phyloP scores from a whole-genome alignment of 2,113 vertebrate species.

The Dicerorhinus sumatrensis region DNA sequence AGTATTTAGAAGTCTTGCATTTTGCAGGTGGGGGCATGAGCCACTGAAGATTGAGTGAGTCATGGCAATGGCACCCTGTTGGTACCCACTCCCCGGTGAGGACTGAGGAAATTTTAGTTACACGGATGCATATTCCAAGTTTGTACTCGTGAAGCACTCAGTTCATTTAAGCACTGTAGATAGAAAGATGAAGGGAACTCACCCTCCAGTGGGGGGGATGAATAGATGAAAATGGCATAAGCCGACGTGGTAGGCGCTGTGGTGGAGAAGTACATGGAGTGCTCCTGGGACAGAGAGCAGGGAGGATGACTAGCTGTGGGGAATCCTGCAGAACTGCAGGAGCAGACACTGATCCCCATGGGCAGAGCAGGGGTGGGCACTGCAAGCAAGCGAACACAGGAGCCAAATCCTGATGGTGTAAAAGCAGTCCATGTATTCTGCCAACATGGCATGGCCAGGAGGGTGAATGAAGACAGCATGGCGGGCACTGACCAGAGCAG shows the following conservation, averaged over 20 bases:
- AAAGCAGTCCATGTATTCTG: background rate
- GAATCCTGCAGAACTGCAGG: background rate
- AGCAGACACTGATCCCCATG: background rate
- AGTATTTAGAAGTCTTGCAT: background rate
- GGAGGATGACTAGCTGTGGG: too few species aligned
- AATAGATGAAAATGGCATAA: too few species aligned
- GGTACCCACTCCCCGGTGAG: background rate
- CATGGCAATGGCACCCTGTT: too few species aligned
- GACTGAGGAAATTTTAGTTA: background rate
- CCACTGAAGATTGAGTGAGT: background rate
- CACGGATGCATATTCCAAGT: too few species aligned
- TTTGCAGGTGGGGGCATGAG: background rate
- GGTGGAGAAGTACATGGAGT: accelerated
- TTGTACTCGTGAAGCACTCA: background rate
- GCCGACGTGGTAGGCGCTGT: accelerated
- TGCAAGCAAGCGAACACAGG: background rate
- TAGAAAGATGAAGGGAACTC: too few species aligned
- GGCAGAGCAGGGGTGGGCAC: background rate
- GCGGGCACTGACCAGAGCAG: background rate
- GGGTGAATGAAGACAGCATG: background rate
- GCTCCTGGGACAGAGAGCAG: accelerated
- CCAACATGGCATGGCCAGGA: background rate
- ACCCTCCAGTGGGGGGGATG: accelerated
- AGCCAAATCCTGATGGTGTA: too few species aligned
- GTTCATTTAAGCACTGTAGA: too few species aligned